Evolutionary conservation across 2,888 invertebrate genomes (phyloP), one percentile per base, ranked within the genome.

Genomic region (Ischnura elegans): DNA sequence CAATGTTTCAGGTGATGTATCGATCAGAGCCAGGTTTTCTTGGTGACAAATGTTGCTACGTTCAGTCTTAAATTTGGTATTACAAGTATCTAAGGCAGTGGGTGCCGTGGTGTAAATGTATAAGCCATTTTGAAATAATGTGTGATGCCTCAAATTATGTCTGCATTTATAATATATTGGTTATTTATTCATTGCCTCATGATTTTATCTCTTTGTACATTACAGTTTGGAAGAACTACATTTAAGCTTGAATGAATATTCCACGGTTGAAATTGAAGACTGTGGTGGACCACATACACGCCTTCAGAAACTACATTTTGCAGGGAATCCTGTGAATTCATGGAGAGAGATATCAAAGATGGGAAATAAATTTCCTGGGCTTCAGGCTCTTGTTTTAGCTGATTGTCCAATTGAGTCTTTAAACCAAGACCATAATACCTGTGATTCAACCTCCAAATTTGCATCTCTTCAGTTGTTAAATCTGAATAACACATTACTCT

Each of bases 181-280:
- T 51, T 51, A 51, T 51, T 19, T 19, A 13, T 51, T 51, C 8
- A 13, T 1, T 51, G 51, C 19, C 51, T 51, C 51, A 51, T 51
- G 51, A 29, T 87, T 42, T n/a, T 21, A 10, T 46, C 16, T 93
- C 87, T 94, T n/a, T 93, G 93, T 87, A 94, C 51, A 51, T 95
- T 95, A 76, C 95, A 96, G 96, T 95, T 96, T 99, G 86, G 98
- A 98, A 96, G 99, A 99, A 96, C 96, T 99, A 94, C 99, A 99
- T 96, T 96, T 99, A 95, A 99, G 99, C 95, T 97, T 99, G 94
- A 99, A 99, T 96, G 98, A 98, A 95, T 99, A 98, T 96, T 97
- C 97, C 46, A 97, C 97, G 94, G 98, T 98, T 76, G 97, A 98
- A 94, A 96, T 98, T 87, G 97, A 97, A 94, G 96, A 96, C 93